Base-by-base conservation (phyloP, 2,113 vertebrate genomes). In the Stercorarius parasiticus region DNA sequence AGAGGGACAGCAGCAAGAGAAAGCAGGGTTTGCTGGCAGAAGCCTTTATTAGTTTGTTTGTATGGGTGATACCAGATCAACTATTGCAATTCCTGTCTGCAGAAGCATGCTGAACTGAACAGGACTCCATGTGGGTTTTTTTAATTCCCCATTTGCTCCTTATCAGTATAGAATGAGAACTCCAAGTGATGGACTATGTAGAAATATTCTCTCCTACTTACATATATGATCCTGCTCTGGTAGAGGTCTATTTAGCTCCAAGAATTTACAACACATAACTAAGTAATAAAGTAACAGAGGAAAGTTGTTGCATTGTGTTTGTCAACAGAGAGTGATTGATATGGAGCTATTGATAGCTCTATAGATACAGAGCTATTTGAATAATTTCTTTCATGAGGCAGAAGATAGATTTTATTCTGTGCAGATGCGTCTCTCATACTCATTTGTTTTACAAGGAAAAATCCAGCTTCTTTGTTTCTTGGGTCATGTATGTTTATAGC, bases 111-210 rank as follows among this genome's bases (percentile, higher is more conserved):
- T 72, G 36, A 76, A 59, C 3, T 27, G 19, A 66, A 36, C 10
- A 49, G 25, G 15, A 36, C 9, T 89, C 30, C 29, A 4, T 27
- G 7, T 0, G 0, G 4, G 1, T 0, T 55, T 73, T 76, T 85
- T 45, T 23, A 62, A 52, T 65, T 76, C 4, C 18, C 4, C 4
- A 2, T 52, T 91, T 78, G 5, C 18, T 55, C 22, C 11, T 71
- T 70, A 34, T 36, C 14, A 7, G 36, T 70, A 23, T 2, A 36
- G 15, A 95, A 81, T 1, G 1, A 69, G 8, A 82, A 58, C 21
- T 50, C 15, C 20, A 43, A 18, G 8, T 67, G n/a, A 56, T 18
- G 8, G 10, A 38, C 13, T 36, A 3, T 5, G 19, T 12, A 34
- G 5, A 12, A 83, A 30, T 74, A 86, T 23, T 61, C 13, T 69